Conservation (phyloP, 2,113 vertebrate genomes). For the Terrapene triunguis region DNA sequence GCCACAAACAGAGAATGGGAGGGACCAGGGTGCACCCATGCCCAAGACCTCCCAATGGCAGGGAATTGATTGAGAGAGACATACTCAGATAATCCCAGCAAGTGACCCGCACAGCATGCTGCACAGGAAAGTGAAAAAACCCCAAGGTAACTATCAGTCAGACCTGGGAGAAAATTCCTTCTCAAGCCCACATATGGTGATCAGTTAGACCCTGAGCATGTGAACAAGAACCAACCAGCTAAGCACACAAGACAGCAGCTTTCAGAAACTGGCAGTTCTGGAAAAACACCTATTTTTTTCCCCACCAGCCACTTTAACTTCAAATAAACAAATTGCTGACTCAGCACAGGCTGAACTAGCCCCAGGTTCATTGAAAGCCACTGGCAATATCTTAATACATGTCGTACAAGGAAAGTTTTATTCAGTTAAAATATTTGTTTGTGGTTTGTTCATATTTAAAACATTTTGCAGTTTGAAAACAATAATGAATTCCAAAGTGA, state of each 20-base stretch:
- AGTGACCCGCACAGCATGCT: no score
- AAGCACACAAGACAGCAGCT: background rate
- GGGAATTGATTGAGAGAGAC: background rate
- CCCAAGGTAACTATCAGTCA: no score
- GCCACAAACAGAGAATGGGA: no score
- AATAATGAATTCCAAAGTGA: background rate
- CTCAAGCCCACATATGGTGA: background rate
- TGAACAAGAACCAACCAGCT: background rate
- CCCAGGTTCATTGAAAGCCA: constrained; percentile 14
- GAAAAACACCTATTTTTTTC: background rate
- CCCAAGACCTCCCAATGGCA: background rate
- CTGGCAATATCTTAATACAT: background rate
- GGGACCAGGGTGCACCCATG: no score
- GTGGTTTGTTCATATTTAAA: background rate
- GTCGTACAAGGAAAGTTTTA: background rate
- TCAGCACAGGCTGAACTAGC: background rate
- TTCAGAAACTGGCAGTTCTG: background rate
- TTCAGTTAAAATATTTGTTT: background rate
- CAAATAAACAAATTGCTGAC: background rate
- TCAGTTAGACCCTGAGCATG: background rate
- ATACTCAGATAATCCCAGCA: background rate
- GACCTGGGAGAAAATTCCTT: no score
- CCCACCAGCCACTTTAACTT: background rate
- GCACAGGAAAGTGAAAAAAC: no score
- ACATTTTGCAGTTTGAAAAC: constrained; percentile 16